Conservation (phyloP, 2,797 vertebrate species). For the Darevskia mixta region DNA sequence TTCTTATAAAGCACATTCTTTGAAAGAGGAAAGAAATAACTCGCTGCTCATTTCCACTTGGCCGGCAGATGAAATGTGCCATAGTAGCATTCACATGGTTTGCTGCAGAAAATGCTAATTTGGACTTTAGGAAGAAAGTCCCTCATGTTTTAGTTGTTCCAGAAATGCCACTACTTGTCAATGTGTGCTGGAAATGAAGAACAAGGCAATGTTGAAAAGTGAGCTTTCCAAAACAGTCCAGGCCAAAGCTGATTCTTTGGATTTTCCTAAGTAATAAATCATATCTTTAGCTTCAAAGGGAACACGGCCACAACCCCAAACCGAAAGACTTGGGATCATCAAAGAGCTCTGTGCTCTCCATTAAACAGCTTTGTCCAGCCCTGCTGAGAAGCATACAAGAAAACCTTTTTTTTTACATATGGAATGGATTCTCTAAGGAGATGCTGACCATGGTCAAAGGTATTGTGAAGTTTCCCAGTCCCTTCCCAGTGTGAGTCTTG, state of each 20-base stretch:
- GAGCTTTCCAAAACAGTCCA: conserved; percentile 75
- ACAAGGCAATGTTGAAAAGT: conserved; percentile 76
- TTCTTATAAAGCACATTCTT: conserved; percentile 48
- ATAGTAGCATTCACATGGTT: conserved; percentile 71
- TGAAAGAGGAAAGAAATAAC: conserved; percentile 55
- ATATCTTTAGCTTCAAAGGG: conserved; percentile 61
- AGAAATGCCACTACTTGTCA: conserved; percentile 75
- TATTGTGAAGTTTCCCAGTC: conserved; percentile 4
- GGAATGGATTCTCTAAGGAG: not conserved
- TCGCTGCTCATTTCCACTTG: conserved; percentile 66
- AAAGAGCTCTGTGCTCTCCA: conserved; percentile 37
- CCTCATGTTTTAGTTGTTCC: conserved; percentile 72
- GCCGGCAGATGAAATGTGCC: conserved; percentile 68
- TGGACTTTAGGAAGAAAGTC: conserved; percentile 76
- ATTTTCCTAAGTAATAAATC: conserved; percentile 75
- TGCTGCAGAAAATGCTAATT: conserved; percentile 70
- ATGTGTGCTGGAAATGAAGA: conserved; percentile 78
- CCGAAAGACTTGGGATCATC: conserved; percentile 7
- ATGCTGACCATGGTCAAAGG: not conserved
- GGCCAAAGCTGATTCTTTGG: conserved; percentile 76
- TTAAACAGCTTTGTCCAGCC: conserved; percentile 40
- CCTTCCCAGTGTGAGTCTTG: not conserved
- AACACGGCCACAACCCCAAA: conserved; percentile 43
- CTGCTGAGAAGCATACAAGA: not conserved
- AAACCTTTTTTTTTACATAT: not conserved